Conservation (phyloP, 2,888 invertebrate species). For the Rutpela maculata region DNA sequence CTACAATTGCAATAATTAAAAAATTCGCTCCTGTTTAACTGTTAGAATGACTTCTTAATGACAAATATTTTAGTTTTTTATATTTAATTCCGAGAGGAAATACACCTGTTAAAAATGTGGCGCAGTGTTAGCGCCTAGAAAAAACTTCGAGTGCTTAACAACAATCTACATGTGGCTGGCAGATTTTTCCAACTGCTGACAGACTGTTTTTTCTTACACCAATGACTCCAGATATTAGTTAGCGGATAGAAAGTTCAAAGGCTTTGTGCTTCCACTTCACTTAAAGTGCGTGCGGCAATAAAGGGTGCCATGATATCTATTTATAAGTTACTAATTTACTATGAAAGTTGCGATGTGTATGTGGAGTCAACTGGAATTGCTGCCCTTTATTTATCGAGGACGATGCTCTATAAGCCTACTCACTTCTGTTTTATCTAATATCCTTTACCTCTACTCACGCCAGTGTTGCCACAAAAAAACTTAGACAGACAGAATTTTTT, state of each 20-base stretch:
- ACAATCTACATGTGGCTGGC: neutral
- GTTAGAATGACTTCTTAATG: too few relatives aligned
- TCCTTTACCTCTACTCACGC: neutral
- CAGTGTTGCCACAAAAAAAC: neutral
- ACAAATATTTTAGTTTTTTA: neutral
- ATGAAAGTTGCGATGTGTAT: conserved; percentile 23
- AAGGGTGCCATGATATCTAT: conserved; percentile 17
- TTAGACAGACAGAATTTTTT: too few relatives aligned
- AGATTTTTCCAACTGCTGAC: neutral
- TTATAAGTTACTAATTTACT: conserved; percentile 31
- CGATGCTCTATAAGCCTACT: conserved; percentile 1
- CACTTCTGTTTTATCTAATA: neutral
- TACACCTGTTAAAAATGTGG: neutral
- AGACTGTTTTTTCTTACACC: conserved; percentile 4
- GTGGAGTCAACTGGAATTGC: conserved; percentile 11
- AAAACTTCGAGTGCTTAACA: neutral
- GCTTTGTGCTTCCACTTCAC: conserved; percentile 20
- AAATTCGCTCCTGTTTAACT: too few relatives aligned
- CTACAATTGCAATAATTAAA: too few relatives aligned
- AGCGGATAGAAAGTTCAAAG: conserved; percentile 37
- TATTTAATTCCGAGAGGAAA: neutral
- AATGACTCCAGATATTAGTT: conserved; percentile 4
- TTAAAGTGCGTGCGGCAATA: conserved; percentile 11
- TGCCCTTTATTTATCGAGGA: conserved; percentile 8
- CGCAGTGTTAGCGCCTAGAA: neutral